Percentiles rank a stretch among this genome's conserved stretches.
Conservation (phyloP, 2,797 vertebrate genomes). For the Remorina albescens region DNA sequence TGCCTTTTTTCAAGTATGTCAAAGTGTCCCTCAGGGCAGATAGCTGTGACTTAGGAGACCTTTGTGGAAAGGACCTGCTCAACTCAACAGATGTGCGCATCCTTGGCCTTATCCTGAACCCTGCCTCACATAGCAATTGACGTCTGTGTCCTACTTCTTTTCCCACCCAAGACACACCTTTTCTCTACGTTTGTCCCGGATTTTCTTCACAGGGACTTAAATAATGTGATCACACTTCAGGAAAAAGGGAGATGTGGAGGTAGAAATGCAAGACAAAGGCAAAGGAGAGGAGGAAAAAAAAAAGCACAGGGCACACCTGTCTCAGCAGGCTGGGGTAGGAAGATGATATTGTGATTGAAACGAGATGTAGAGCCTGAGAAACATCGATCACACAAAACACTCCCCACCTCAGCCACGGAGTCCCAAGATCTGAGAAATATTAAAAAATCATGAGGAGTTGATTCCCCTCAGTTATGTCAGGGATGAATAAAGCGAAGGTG, state of each 20-base stretch:
- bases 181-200: conserved; percentile 26
- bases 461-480: conserved; percentile 54
- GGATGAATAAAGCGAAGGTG: conserved; percentile 33
- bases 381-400: conserved; percentile 75
- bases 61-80: conserved; percentile 11
- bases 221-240: conserved; percentile 56
- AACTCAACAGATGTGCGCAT: conserved; percentile 12
- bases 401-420: conserved; percentile 54
- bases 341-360: conserved; percentile 78
- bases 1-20: conserved; percentile 40
- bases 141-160: conserved; percentile 34
- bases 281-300: conserved; percentile 35
- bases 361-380: conserved; percentile 67
- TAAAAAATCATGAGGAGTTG: conserved; percentile 76
- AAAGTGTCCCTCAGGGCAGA: neutral
- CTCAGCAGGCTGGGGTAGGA: conserved; percentile 33
- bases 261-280: conserved; percentile 53
- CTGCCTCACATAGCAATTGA: conserved; percentile 12
- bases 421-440: conserved; percentile 68
- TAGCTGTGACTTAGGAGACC: too few relatives aligned
- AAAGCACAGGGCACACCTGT: conserved; percentile 22
- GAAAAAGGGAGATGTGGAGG: conserved; percentile 27
- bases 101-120: conserved; percentile 8
- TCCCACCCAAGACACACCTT: conserved; percentile 27
- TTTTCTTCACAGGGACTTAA: conserved; percentile 35